Conservation (phyloP, 2,797 vertebrate species). For the Squalus acanthias region DNA sequence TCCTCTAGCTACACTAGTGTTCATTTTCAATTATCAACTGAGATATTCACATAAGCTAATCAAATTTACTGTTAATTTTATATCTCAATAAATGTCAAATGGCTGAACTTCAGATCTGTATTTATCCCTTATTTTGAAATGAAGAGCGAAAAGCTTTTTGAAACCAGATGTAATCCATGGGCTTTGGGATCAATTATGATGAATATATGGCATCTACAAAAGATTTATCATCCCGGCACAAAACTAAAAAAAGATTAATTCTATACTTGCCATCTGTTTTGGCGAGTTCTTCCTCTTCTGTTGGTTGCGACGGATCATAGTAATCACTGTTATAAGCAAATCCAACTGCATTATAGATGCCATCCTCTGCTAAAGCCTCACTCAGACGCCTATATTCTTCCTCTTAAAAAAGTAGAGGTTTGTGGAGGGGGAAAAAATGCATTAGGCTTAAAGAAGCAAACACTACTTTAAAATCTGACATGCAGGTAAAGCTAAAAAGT, state of each 20-base stretch:
- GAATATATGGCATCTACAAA: background rate
- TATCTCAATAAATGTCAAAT: background rate
- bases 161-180: background rate
- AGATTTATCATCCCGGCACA: background rate
- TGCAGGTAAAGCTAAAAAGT: background rate
- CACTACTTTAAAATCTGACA: background rate
- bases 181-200: background rate
- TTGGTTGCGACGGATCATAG: slow-evolving; percentile 95
- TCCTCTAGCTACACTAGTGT: background rate
- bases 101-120: background rate
- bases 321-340: slow-evolving; percentile 93
- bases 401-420: slow-evolving; percentile 67
- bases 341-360: slow-evolving; percentile 83
- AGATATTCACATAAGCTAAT: background rate
- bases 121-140: background rate
- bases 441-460: slow-evolving; percentile 11
- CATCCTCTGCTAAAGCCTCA: slow-evolving; percentile 91
- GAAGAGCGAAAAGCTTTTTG: background rate
- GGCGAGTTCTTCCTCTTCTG: slow-evolving; percentile 85
- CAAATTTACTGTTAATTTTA: background rate
- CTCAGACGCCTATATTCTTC: slow-evolving; percentile 97
- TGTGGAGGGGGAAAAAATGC: background rate
- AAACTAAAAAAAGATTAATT: background rate
- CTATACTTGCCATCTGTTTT: slow-evolving; percentile 68
- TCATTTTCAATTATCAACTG: background rate